Percentiles rank a stretch among this genome's conserved stretches.
phyloP scores from a whole-genome alignment of 2,888 invertebrate genomes.

The Amphipoea oculea region DNA sequence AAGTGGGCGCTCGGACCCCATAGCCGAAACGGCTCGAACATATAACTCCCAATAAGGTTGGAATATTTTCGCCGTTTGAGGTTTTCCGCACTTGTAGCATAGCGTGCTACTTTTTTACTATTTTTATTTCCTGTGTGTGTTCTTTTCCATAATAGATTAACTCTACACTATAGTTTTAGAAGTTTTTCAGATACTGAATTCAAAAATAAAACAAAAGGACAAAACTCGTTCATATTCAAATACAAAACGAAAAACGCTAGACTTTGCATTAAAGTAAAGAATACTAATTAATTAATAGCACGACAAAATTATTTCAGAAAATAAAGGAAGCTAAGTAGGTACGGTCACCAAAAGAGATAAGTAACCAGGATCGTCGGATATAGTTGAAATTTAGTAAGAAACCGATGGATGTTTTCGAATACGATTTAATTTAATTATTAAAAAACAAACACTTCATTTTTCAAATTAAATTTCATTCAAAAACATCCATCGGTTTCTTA shows the following conservation, averaged over 20 bases:
- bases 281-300: conserved; percentile 29
- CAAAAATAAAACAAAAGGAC: neutral
- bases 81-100: no score
- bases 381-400: neutral
- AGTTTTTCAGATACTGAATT: no score
- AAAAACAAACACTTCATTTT: no score
- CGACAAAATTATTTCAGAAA: neutral
- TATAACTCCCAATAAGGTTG: neutral
- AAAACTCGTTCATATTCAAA: neutral
- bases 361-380: neutral
- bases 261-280: neutral
- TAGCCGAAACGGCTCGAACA: neutral
- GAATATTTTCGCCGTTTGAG: no score
- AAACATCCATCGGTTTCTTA: no score
- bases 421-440: no score
- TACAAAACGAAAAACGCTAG: neutral
- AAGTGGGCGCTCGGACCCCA: neutral
- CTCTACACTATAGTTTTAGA: neutral
- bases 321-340: neutral
- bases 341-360: neutral
- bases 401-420: neutral
- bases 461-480: no score
- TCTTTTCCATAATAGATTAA: neutral
- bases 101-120: no score
- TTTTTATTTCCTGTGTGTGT: no score